Percentiles rank a stretch among this genome's conserved stretches.
These are phyloP conservation scores for Cotesia congregata DNA, from an alignment of 2,888 invertebrate genomes.

Conservation along the genomic window DNA sequence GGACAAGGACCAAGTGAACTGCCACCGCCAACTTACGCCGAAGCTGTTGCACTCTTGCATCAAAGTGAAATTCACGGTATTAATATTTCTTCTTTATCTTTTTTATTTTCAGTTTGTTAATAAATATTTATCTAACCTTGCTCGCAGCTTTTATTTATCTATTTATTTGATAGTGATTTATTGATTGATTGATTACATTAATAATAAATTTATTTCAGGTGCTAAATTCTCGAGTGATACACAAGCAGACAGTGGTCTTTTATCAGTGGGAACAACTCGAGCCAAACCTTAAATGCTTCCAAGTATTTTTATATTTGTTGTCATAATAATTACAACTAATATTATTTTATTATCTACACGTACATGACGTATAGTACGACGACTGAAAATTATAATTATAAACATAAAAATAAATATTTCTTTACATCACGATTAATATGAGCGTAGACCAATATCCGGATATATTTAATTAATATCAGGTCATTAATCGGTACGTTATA, in stretches of 20 bases:
- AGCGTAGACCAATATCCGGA: neutral
- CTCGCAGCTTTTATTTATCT: neutral
- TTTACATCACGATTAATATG: neutral
- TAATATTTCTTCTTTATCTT: neutral
- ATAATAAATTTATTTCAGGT: constrained; percentile 32
- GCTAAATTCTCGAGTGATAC: constrained; percentile 38
- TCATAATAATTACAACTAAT: constrained; percentile 18
- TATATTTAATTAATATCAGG: constrained; percentile 9
- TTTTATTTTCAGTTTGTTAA: too few species aligned
- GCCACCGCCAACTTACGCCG: constrained; percentile 77
- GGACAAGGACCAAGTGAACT: constrained; percentile 71
- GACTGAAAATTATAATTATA: constrained; percentile 26
- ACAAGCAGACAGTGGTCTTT: constrained; percentile 29
- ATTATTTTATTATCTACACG: constrained; percentile 12
- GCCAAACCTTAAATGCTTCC: constrained; percentile 45
- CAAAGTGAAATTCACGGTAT: constrained; percentile 58
- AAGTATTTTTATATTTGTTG: constrained; percentile 29
- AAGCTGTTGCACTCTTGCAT: constrained; percentile 70
- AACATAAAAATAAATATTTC: constrained; percentile 8
- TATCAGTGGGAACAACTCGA: constrained; percentile 41
- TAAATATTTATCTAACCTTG: constrained; percentile 13
- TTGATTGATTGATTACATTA: neutral
- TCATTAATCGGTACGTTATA: constrained; percentile 25
- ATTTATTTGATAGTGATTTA: neutral
- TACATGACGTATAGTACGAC: constrained; percentile 22